phyloP scores from a whole-genome alignment of 2,113 vertebrate species.

The Tauraco erythrolophus region DNA sequence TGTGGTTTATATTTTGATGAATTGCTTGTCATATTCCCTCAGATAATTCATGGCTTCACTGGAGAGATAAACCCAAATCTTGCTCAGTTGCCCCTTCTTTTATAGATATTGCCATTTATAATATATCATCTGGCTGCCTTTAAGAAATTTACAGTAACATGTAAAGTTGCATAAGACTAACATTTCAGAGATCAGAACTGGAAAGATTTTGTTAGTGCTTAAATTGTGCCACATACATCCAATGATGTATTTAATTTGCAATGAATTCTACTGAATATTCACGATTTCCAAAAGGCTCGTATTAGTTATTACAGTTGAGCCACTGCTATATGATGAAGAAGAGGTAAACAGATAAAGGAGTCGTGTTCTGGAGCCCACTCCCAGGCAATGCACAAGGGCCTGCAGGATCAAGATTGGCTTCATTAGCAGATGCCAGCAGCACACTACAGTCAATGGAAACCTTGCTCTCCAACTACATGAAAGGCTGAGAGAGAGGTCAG shows the following conservation, averaged over 20 bases:
- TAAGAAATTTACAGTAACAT: constrained; percentile 26
- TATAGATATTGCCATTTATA: not conserved
- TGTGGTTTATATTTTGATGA: constrained; percentile 54
- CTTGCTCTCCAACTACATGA: not conserved
- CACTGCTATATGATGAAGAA: not conserved
- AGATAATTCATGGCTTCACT: constrained; percentile 31
- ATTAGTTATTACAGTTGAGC: constrained; percentile 23
- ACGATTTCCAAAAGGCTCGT: constrained; percentile 6
- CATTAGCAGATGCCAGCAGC: not conserved
- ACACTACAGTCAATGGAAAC: not conserved
- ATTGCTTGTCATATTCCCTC: constrained; percentile 35
- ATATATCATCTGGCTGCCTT: constrained; percentile 10
- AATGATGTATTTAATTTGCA: constrained; percentile 25
- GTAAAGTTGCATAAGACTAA: constrained; percentile 51
- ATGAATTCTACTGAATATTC: not conserved
- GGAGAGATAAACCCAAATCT: constrained; percentile 30
- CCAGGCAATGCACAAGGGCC: not conserved
- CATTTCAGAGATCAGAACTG: constrained; percentile 5
- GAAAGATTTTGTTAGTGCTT: not conserved
- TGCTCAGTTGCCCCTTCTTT: constrained; percentile 19
- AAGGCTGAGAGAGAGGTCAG: not conserved
- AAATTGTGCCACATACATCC: not conserved
- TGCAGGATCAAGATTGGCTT: not conserved
- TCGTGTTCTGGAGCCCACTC: not conserved
- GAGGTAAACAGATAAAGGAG: not conserved